phyloP scores from a whole-genome alignment of 1,140 invertebrate species.

The Palaemon carinicauda region DNA sequence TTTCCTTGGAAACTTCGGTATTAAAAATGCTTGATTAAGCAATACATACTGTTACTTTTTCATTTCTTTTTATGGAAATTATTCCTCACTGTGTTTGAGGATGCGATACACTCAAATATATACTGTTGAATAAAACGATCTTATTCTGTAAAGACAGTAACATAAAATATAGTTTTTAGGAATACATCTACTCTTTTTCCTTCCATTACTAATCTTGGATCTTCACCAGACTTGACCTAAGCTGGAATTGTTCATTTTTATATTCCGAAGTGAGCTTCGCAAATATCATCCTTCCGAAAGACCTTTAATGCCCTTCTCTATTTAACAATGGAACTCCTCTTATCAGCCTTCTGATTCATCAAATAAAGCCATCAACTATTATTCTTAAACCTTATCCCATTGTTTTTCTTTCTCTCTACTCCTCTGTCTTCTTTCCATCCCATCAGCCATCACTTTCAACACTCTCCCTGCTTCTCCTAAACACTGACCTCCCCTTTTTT shows the following conservation, averaged over 20 bases:
- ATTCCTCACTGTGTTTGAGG: too few species aligned
- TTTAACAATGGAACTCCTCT: too few species aligned
- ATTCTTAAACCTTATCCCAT: not conserved
- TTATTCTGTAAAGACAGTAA: too few species aligned
- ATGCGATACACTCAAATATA: too few species aligned
- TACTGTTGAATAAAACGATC: too few species aligned
- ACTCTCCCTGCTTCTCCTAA: not conserved
- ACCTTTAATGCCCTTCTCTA: too few species aligned
- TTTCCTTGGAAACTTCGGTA: not conserved
- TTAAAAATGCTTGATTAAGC: not conserved
- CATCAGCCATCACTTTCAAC: not conserved
- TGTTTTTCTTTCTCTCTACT: not conserved
- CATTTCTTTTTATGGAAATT: not conserved
- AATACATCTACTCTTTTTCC: not conserved
- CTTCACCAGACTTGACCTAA: not conserved
- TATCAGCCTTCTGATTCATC: not conserved
- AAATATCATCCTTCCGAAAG: too few species aligned
- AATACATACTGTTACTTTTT: not conserved
- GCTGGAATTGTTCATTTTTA: not conserved
- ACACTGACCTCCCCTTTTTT: not conserved
- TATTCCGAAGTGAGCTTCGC: too few species aligned
- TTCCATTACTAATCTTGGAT: not conserved
- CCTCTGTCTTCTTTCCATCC: not conserved
- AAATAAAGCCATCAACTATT: not conserved
- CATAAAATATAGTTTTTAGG: too few species aligned